These are phyloP conservation scores for Apeltes quadracus DNA, from an alignment of 2,113 vertebrate genomes.

Conservation along the genomic window DNA sequence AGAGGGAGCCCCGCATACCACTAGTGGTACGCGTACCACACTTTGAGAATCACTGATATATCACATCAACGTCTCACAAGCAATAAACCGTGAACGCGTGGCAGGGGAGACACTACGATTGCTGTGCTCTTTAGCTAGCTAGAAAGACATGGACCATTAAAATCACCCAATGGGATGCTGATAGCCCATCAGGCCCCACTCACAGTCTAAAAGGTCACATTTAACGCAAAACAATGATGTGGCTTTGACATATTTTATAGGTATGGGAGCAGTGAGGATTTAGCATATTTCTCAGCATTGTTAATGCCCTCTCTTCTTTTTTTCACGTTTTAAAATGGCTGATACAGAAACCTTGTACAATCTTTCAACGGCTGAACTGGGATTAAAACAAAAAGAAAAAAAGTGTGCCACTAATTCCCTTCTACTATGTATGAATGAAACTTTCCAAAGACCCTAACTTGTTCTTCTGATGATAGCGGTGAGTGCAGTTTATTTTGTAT, in stretches of 20 bases:
- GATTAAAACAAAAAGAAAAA: not conserved
- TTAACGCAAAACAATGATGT: not conserved
- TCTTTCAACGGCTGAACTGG: not conserved
- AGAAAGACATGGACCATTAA: not conserved
- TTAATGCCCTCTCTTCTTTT: not conserved
- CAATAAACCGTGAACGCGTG: not conserved
- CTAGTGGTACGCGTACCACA: no score
- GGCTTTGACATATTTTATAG: not conserved
- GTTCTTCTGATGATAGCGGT: not conserved
- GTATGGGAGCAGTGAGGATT: not conserved
- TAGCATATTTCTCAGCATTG: not conserved
- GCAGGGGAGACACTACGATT: not conserved
- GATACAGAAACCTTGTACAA: not conserved
- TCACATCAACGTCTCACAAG: not conserved
- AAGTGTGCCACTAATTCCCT: not conserved
- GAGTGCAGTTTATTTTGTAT: not conserved
- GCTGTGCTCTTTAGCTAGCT: not conserved
- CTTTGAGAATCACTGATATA: no score
- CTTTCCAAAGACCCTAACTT: not conserved
- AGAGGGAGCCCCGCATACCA: no score
- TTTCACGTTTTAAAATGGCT: not conserved
- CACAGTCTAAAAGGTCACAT: not conserved
- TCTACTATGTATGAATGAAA: not conserved
- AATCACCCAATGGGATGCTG: not conserved
- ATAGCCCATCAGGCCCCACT: not conserved